phyloP scores from a whole-genome alignment of 2,113 vertebrate species.

The Nothoprocta pentlandii region DNA sequence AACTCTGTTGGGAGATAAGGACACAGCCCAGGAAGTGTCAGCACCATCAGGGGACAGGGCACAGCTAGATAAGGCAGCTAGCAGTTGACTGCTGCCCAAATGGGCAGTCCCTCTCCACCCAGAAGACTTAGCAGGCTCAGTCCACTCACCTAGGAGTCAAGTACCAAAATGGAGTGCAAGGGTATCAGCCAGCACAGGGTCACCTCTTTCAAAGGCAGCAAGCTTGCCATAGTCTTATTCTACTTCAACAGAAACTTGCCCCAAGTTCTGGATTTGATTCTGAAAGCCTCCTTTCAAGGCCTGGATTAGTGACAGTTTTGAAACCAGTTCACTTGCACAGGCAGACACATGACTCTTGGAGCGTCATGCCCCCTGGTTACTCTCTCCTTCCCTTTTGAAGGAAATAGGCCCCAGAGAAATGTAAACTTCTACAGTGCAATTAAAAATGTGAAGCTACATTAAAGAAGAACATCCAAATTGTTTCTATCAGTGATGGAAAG shows the following conservation, averaged over 20 bases:
- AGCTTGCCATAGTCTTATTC: neutral
- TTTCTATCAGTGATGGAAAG: neutral
- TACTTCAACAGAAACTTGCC: neutral
- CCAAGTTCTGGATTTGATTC: neutral
- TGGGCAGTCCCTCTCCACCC: neutral
- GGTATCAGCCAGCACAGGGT: neutral
- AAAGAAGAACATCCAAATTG: neutral
- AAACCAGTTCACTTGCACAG: neutral
- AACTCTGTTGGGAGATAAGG: neutral
- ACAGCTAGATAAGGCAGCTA: neutral
- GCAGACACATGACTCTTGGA: neutral
- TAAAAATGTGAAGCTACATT: neutral
- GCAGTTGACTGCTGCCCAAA: slow-evolving; percentile 8
- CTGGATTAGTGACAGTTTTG: neutral
- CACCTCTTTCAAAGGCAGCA: neutral
- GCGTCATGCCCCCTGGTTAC: neutral
- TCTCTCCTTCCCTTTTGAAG: neutral
- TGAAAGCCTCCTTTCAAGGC: neutral
- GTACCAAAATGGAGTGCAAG: neutral
- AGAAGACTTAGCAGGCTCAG: slow-evolving; percentile 14
- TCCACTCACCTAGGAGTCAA: neutral
- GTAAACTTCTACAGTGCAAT: neutral
- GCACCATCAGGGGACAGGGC: neutral
- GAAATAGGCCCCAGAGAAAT: neutral
- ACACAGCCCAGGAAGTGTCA: neutral